Evolutionary conservation across 2,797 vertebrate genomes (phyloP).

Genomic region (Hydrocynus forskahlii): DNA sequence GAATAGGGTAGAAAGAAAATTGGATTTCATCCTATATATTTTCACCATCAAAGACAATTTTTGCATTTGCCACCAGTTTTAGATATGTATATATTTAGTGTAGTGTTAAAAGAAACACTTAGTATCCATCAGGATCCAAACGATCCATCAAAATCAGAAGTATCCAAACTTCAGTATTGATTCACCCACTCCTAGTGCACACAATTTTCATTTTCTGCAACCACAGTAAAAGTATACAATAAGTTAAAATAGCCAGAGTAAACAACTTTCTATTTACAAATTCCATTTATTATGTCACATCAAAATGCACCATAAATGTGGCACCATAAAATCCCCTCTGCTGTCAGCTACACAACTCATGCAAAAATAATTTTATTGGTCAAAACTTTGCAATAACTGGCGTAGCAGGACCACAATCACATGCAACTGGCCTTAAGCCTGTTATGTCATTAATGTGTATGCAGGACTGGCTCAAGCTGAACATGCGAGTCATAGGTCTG

Average conservation of each 20-base stretch:
- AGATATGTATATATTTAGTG: too few relatives aligned
- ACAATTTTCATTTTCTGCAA: neutral
- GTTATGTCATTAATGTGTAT: neutral
- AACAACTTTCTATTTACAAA: neutral
- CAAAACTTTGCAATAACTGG: neutral
- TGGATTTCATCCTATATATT: too few relatives aligned
- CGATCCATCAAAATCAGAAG: too few relatives aligned
- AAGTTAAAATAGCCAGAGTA: neutral
- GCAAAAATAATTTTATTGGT: slow-evolving; percentile 8
- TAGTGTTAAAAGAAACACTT: too few relatives aligned
- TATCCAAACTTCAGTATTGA: too few relatives aligned
- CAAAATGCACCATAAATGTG: neutral
- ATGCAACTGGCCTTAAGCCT: slow-evolving; percentile 22
- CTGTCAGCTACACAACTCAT: slow-evolving; percentile 25
- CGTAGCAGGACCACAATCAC: slow-evolving; percentile 2
- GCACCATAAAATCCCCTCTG: neutral
- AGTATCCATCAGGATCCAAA: too few relatives aligned
- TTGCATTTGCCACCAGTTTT: too few relatives aligned
- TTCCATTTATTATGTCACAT: too few relatives aligned
- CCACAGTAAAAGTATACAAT: neutral
- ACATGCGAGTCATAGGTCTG: slow-evolving; percentile 21
- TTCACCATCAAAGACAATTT: too few relatives aligned
- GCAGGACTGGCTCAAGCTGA: slow-evolving; percentile 11
- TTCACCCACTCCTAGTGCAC: neutral
- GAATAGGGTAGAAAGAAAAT: too few relatives aligned